phyloP scores from a whole-genome alignment of 2,888 invertebrate genomes.

The Microctonus hyperodae region DNA sequence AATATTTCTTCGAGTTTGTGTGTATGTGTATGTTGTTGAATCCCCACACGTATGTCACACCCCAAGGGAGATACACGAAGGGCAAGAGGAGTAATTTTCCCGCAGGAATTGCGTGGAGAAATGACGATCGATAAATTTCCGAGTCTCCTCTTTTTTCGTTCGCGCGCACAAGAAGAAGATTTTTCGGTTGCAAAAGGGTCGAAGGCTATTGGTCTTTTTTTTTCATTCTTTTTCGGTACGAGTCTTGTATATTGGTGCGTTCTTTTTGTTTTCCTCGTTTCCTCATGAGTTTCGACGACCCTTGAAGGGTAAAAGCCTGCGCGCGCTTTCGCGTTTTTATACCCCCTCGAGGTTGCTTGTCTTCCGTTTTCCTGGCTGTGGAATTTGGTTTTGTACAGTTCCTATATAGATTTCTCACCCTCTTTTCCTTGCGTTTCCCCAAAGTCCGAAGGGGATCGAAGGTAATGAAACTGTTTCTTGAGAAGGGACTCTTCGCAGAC shows the following conservation, averaged over 20 bases:
- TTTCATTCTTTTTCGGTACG: conserved; percentile 31
- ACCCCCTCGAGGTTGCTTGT: conserved; percentile 50
- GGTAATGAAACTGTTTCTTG: conserved; percentile 61
- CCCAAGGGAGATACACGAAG: conserved; percentile 13
- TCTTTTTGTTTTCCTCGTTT: not conserved
- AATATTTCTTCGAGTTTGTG: conserved; percentile 29
- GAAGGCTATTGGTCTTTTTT: conserved; percentile 29
- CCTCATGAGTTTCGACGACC: conserved; percentile 47
- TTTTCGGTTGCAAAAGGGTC: conserved; percentile 41
- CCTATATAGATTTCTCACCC: not conserved
- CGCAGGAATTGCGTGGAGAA: conserved; percentile 44
- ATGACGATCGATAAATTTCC: conserved; percentile 53
- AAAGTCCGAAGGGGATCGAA: conserved; percentile 50
- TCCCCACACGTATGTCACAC: conserved; percentile 27
- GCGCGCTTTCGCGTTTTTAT: conserved; percentile 29
- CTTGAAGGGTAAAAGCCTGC: conserved; percentile 33
- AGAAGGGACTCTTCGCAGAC: conserved; percentile 44
- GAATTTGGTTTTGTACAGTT: not conserved
- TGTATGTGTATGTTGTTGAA: conserved; percentile 10
- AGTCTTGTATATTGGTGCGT: conserved; percentile 28
- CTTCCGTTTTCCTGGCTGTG: conserved; percentile 39
- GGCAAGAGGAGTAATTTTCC: conserved; percentile 30
- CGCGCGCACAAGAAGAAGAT: conserved; percentile 53
- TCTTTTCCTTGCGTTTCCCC: conserved; percentile 19
- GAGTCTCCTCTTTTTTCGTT: conserved; percentile 29